These are phyloP conservation scores for Sinonovacula constricta DNA, from an alignment of 1,140 invertebrate species.

Conservation along the genomic window DNA sequence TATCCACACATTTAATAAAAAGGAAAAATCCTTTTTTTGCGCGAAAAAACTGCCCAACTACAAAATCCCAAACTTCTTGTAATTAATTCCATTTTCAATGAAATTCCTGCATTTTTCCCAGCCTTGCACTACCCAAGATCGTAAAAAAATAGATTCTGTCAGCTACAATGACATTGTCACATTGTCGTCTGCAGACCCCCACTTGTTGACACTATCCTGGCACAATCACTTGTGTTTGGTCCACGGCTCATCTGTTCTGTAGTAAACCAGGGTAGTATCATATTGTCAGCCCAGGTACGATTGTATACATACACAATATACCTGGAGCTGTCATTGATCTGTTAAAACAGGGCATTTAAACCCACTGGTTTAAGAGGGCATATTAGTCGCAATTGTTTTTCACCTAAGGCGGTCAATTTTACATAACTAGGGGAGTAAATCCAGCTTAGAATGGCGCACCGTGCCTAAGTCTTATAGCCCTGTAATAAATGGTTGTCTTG, in stretches of 20 bases:
- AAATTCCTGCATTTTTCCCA: background rate
- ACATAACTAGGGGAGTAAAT: background rate
- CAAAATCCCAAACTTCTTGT: background rate
- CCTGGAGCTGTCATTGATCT: conserved; percentile 8
- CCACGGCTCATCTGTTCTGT: conserved; percentile 23
- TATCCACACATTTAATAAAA: background rate
- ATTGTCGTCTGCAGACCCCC: conserved; percentile 30
- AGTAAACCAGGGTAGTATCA: conserved; percentile 31
- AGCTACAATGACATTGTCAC: background rate
- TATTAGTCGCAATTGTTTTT: conserved; percentile 19
- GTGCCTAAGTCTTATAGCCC: too few relatives aligned
- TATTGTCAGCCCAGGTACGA: conserved; percentile 3
- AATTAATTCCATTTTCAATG: background rate
- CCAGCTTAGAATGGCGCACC: too few relatives aligned
- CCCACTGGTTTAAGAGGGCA: background rate
- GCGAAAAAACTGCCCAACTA: background rate
- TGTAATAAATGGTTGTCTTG: too few relatives aligned
- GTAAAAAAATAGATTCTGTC: conserved; percentile 2
- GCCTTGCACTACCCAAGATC: background rate
- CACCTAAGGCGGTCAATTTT: background rate
- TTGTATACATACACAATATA: conserved; percentile 17
- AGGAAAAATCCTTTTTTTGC: too few relatives aligned
- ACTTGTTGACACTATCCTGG: conserved; percentile 32
- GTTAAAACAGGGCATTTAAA: conserved; percentile 13
- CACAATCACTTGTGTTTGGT: conserved; percentile 37